Conservation (phyloP, 1,140 invertebrate species). For the Pseudomyrmex cubaensis region DNA sequence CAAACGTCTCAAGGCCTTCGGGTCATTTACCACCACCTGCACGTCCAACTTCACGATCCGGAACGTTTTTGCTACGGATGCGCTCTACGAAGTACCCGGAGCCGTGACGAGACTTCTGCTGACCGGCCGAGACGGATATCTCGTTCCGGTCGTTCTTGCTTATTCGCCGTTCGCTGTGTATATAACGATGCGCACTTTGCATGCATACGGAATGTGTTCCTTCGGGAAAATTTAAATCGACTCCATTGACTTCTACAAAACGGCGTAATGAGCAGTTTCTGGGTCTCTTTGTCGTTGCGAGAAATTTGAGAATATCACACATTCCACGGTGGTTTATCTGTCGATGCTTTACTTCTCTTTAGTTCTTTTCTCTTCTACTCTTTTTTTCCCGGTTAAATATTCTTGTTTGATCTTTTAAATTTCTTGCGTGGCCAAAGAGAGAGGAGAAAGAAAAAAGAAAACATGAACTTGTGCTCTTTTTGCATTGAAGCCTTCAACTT, state of each 20-base stretch:
- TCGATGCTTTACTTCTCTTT: background rate
- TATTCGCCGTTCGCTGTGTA: constrained; percentile 3
- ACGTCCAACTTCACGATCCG: constrained; percentile 77
- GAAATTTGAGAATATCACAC: background rate
- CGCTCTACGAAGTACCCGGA: constrained; percentile 47
- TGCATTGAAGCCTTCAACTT: constrained; percentile 1
- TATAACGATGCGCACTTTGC: background rate
- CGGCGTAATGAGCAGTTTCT: background rate
- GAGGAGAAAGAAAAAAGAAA: no score
- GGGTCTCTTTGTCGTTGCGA: no score
- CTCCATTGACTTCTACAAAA: background rate
- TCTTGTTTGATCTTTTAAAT: constrained; percentile 5
- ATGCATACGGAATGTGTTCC: background rate
- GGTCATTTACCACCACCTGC: constrained; percentile 84
- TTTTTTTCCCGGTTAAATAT: background rate
- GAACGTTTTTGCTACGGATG: constrained; percentile 74
- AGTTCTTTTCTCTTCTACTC: background rate
- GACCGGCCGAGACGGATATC: constrained; percentile 36
- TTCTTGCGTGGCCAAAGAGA: background rate
- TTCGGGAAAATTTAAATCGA: background rate
- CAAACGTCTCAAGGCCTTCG: constrained; percentile 83
- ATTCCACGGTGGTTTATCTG: background rate
- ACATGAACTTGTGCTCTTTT: background rate
- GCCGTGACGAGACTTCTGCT: constrained; percentile 60
- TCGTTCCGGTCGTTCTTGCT: constrained; percentile 9